Conservation (phyloP, 2,113 vertebrate genomes). For the Leiothrix lutea region DNA sequence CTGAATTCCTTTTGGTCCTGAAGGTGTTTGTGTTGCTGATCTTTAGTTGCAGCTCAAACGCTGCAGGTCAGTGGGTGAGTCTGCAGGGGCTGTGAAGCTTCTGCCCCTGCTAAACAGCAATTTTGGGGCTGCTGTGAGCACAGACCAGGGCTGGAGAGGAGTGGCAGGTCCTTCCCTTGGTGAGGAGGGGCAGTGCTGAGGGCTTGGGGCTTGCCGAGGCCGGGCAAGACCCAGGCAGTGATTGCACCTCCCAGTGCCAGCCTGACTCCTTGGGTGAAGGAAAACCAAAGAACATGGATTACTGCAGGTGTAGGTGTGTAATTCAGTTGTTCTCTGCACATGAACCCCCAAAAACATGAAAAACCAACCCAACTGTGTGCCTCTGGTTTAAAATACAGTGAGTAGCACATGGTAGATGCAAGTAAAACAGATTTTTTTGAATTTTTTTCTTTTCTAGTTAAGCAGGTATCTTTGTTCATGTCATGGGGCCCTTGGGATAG, state of each 20-base stretch:
- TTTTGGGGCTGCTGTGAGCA: neutral
- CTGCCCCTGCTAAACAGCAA: neutral
- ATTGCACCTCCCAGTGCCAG: neutral
- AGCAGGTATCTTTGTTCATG: neutral
- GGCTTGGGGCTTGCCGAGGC: neutral
- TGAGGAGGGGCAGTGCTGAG: neutral
- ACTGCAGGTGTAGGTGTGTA: neutral
- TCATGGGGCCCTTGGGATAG: neutral
- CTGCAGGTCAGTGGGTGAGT: neutral
- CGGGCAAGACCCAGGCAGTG: neutral
- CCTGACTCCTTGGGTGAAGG: neutral
- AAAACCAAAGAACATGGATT: neutral
- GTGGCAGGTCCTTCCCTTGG: neutral
- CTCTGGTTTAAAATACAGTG: neutral
- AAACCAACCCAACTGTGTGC: fast-evolving
- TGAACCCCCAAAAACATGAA: neutral
- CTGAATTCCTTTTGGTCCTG: neutral
- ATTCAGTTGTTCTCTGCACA: neutral
- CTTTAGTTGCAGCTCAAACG: neutral
- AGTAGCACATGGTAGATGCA: neutral
- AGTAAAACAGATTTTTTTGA: neutral
- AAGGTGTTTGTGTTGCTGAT: neutral
- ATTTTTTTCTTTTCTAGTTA: neutral
- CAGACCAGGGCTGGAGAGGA: fast-evolving
- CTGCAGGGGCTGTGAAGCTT: neutral